These are phyloP conservation scores for Ptychochromis oligacanthus DNA, from an alignment of 2,113 vertebrate species.

Conservation along the genomic window DNA sequence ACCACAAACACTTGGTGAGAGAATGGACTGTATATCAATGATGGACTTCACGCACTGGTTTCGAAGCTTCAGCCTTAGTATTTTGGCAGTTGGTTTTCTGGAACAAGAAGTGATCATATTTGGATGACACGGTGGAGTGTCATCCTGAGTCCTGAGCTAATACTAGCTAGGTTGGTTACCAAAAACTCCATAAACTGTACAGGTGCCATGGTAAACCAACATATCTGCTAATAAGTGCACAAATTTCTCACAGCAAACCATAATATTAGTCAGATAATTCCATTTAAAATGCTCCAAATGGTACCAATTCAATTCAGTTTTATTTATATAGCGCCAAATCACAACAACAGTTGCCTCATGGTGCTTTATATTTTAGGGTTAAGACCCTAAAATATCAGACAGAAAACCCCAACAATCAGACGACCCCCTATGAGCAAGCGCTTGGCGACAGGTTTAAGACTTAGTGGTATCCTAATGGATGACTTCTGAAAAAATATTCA, in stretches of 20 bases:
- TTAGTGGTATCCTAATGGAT: background rate
- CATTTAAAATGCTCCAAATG: background rate
- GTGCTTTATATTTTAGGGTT: no score
- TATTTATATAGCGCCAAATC: no score
- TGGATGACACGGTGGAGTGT: background rate
- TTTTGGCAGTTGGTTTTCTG: background rate
- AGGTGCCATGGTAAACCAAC: background rate
- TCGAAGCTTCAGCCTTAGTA: no score
- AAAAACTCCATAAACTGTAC: background rate
- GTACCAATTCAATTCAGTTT: no score
- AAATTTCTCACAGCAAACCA: background rate
- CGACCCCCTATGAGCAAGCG: no score
- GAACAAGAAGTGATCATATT: background rate
- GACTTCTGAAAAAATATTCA: no score
- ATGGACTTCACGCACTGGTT: background rate
- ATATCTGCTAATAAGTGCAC: background rate
- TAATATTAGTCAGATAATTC: background rate
- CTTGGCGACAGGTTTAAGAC: no score
- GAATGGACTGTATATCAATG: background rate
- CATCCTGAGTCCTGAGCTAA: background rate
- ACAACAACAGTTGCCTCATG: no score
- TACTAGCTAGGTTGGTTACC: background rate
- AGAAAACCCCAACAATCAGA: no score
- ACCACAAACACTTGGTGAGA: background rate
- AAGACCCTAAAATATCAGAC: no score